Evolutionary conservation across 2,888 invertebrate genomes (phyloP), one percentile per base, ranked within the genome.

Genomic region (Aleiodes leptofemur): DNA sequence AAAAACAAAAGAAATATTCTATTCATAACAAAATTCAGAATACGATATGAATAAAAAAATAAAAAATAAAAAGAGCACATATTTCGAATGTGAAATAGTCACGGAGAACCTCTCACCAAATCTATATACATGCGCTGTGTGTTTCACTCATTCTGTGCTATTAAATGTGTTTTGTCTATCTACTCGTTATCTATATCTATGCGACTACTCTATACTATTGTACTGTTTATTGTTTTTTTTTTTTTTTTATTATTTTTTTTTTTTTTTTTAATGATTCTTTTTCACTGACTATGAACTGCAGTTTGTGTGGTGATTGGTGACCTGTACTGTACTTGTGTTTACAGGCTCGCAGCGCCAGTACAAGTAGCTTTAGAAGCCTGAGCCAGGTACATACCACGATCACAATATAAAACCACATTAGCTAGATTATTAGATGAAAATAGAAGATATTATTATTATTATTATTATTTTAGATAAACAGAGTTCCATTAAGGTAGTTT

Each of bases 331-430:
- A 88, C 88, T 88, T 90, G 87, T 90, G 87, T 92, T 94, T 93
- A 89, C 95, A 95, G 95, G 95, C 95, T 91, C 94, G 95, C 93
- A 95, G 95, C 92, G 94, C 95, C 91, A 95, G 95, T 93, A 94
- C 95, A 92, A 94, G 94, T 95, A 95, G 95, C 94, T 95, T 95
- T 95, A 94, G 95, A 94, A 95, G 95, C 93, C 93, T 95, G 90
- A 95, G 95, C 92, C 95, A 95, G 95, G 95, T 95, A 95, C 91
- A 88, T 86, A 88, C 81, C 75, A 87, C 83, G 83, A 84, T 80
- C 83, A 86, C 82, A 83, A 71, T 84, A 82, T 48, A 13, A 64
- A 83, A 83, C 80, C 81, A 82, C 79, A 79, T 77, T 83, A 83
- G 81, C 77, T 84, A 82, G 83, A 43, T 43, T 80, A 66, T 16